Conservation (phyloP, 2,888 invertebrate genomes). For the Caradrina clavipalpis region DNA sequence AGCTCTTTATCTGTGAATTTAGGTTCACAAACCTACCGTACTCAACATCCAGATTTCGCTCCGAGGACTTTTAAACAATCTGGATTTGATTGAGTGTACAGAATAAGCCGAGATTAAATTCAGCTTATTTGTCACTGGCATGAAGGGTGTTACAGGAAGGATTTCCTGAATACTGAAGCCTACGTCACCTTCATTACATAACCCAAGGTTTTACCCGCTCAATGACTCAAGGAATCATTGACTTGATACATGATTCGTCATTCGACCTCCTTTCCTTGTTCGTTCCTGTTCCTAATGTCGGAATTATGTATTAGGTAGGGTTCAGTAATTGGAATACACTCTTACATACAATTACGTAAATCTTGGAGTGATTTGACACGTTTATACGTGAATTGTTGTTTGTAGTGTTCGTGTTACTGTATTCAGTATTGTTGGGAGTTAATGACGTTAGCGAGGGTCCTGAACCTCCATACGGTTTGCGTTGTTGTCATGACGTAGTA, state of each 20-base stretch:
- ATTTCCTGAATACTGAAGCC: conserved; percentile 25
- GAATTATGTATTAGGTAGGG: conserved; percentile 47
- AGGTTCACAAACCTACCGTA: conserved; percentile 43
- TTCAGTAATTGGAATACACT: conserved; percentile 44
- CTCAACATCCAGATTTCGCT: conserved; percentile 31
- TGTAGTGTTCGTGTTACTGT: conserved; percentile 39
- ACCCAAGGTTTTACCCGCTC: conserved; percentile 36
- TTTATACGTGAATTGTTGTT: conserved; percentile 25
- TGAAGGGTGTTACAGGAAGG: conserved; percentile 17
- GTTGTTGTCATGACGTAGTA: conserved; percentile 11
- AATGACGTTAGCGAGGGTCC: conserved; percentile 19
- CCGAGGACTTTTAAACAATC: conserved; percentile 36
- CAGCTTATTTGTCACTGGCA: conserved; percentile 8
- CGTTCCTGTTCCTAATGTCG: conserved; percentile 27
- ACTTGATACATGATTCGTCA: conserved; percentile 47
- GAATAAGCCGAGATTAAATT: conserved; percentile 19
- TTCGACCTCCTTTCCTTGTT: conserved; percentile 38
- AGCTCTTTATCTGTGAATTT: conserved; percentile 7
- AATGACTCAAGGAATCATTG: conserved; percentile 37
- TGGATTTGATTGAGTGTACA: conserved; percentile 32
- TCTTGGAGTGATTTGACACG: conserved; percentile 30
- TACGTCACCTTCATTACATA: conserved; percentile 35
- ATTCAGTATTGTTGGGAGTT: conserved; percentile 45
- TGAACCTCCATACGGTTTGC: conserved; percentile 3
- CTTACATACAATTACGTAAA: conserved; percentile 44